Evolutionary conservation across 1,140 invertebrate species (phyloP).

Genomic region (Solenopsis fugax): DNA sequence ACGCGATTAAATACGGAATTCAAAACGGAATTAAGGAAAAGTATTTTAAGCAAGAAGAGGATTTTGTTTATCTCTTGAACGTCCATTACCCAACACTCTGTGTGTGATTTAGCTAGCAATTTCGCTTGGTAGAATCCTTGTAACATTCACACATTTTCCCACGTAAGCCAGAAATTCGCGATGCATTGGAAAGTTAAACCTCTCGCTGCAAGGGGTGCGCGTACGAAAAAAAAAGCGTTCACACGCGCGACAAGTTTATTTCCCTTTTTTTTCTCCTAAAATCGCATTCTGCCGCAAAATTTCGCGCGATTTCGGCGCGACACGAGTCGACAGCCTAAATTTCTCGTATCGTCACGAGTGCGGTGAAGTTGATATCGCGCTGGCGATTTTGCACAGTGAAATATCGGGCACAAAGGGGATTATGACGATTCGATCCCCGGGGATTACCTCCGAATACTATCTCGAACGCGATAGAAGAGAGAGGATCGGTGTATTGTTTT

Average conservation of each 20-base stretch:
- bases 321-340: conserved; percentile 34
- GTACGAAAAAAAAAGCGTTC: conserved; percentile 22
- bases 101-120: not conserved
- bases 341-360: conserved; percentile 63
- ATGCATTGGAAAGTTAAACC: conserved; percentile 26
- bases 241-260: not conserved
- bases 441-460: conserved; percentile 74
- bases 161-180: conserved; percentile 25
- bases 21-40: not conserved
- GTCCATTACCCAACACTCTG: not conserved
- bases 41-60: not conserved
- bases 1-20: not conserved
- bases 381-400: conserved; percentile 70
- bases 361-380: conserved; percentile 66
- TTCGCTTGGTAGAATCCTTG: not conserved
- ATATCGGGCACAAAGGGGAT: conserved; percentile 75
- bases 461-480: conserved; percentile 40
- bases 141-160: conserved; percentile 8
- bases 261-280: conserved; percentile 26
- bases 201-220: not conserved
- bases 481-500: conserved; percentile 62
- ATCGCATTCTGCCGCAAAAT: conserved; percentile 38
- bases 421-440: conserved; percentile 71
- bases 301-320: conserved; percentile 21
- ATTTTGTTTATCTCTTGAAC: not conserved